phyloP scores from a whole-genome alignment of 2,888 invertebrate species.

The Rhopalosiphum nymphaeae region DNA sequence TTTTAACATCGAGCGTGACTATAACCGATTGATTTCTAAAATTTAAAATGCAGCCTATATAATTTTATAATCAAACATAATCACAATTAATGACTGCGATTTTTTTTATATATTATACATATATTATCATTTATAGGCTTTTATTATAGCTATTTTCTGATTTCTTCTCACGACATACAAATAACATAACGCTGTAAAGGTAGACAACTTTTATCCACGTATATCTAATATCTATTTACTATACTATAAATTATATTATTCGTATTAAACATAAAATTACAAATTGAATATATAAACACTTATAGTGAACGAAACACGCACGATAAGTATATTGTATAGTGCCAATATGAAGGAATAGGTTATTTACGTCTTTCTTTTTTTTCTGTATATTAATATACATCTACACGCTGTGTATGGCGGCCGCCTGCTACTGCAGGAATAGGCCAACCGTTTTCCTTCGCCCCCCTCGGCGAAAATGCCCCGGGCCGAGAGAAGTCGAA shows the following conservation, averaged over 20 bases:
- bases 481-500: neutral
- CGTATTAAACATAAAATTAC: neutral
- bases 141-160: neutral
- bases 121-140: neutral
- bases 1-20: neutral
- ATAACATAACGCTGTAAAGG: neutral
- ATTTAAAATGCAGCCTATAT: neutral
- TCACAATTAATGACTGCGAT: neutral
- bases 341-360: neutral
- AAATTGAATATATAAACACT: neutral
- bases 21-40: neutral
- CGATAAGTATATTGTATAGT: neutral
- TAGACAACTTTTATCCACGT: neutral
- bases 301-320: neutral
- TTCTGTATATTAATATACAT: neutral
- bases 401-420: neutral
- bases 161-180: neutral
- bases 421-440: neutral
- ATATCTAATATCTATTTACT: too few relatives aligned
- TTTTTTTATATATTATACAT: neutral
- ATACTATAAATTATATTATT: neutral
- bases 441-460: neutral
- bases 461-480: neutral
- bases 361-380: slow-evolving; percentile 9
- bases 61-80: neutral